Evolutionary conservation across 2,888 invertebrate genomes (phyloP).

Genomic region (Perithous albicinctus): DNA sequence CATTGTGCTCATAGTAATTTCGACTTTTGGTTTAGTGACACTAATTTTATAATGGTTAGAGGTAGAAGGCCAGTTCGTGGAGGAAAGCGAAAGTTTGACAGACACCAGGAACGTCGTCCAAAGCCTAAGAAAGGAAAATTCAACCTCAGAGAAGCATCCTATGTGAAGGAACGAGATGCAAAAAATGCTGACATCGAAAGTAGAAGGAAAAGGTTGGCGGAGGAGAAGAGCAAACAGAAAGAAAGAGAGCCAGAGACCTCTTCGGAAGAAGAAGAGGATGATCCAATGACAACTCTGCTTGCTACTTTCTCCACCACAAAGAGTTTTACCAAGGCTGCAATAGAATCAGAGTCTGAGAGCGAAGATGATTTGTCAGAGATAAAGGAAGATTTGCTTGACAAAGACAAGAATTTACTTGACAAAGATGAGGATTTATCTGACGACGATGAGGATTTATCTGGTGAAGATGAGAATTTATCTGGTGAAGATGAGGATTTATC

Average conservation of each 20-base stretch:
- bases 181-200: conserved; percentile 81
- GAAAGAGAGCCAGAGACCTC: conserved; percentile 83
- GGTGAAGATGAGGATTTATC: conserved; percentile 68
- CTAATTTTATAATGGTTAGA: conserved; percentile 73
- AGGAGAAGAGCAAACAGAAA: conserved; percentile 85
- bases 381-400: conserved; percentile 50
- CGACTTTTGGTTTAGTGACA: background rate
- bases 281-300: conserved; percentile 86
- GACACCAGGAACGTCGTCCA: conserved; percentile 65
- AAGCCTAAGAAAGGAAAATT: conserved; percentile 81
- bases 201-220: conserved; percentile 82
- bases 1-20: background rate
- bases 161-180: conserved; percentile 79
- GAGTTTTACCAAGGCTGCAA: conserved; percentile 74
- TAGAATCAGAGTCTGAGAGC: conserved; percentile 83
- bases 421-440: conserved; percentile 68
- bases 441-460: conserved; percentile 69
- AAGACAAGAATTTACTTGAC: conserved; percentile 58
- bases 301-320: conserved; percentile 83
- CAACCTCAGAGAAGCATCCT: conserved; percentile 77
- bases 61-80: conserved; percentile 75
- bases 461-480: conserved; percentile 64
- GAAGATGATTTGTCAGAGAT: conserved; percentile 71
- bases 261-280: conserved; percentile 85
- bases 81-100: conserved; percentile 76